A percentile compares a stretch with the other conserved stretches of the same genome.
phyloP scores from a whole-genome alignment of 2,888 invertebrate species.

The Lacanobia oleracea region DNA sequence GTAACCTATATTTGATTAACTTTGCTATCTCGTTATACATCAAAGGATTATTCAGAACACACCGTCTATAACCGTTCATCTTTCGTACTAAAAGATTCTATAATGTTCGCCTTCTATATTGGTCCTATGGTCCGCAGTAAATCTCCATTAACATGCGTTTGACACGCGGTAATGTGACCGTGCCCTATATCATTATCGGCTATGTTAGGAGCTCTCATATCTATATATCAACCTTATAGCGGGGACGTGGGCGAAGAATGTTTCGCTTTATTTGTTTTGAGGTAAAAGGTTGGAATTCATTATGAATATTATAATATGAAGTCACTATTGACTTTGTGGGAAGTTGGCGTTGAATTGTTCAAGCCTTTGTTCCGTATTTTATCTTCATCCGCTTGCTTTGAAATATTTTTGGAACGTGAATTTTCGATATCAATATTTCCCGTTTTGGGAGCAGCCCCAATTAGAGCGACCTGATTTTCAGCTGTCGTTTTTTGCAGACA shows the following conservation, averaged over 20 bases:
- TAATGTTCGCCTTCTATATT: constrained; percentile 45
- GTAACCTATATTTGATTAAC: constrained; percentile 50
- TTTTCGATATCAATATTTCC: constrained; percentile 31
- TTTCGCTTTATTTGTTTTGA: constrained; percentile 54
- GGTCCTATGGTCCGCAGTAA: constrained; percentile 55
- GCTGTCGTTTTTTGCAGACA: constrained; percentile 30
- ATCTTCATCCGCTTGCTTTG: constrained; percentile 2
- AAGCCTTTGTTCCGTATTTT: constrained; percentile 17
- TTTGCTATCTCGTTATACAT: constrained; percentile 36
- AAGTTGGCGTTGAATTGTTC: constrained; percentile 24
- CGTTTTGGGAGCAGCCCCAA: constrained; percentile 22
- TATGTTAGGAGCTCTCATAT: constrained; percentile 46
- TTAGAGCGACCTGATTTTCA: constrained; percentile 37
- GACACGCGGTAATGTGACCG: constrained; percentile 66
- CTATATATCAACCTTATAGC: constrained; percentile 53
- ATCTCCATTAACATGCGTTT: constrained; percentile 70
- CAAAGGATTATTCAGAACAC: constrained; percentile 45
- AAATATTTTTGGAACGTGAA: constrained; percentile 8
- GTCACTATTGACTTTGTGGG: constrained; percentile 24
- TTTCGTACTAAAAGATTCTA: constrained; percentile 36
- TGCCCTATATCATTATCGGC: constrained; percentile 66
- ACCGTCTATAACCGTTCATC: constrained; percentile 28
- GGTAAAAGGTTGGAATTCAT: constrained; percentile 48
- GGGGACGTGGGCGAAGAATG: constrained; percentile 45
- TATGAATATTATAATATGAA: constrained; percentile 33